phyloP scores from a whole-genome alignment of 2,113 vertebrate genomes.

The Carassius gibelio region DNA sequence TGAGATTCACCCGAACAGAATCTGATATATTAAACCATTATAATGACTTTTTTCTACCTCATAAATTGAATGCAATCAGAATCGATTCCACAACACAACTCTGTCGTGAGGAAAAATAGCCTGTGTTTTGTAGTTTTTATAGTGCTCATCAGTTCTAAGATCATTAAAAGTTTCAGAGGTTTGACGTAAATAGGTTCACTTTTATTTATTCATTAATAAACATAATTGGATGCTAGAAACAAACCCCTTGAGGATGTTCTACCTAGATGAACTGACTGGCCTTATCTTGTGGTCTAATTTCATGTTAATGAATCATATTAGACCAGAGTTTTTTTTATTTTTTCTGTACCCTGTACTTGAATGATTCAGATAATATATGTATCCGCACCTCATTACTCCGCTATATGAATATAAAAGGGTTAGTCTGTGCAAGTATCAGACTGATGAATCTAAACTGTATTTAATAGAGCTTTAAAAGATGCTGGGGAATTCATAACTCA shows the following conservation, averaged over 20 bases:
- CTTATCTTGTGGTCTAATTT: conserved; percentile 20
- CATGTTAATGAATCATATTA: conserved; percentile 31
- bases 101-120: neutral
- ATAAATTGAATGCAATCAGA: neutral
- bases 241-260: neutral
- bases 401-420: conserved; percentile 42
- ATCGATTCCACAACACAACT: neutral
- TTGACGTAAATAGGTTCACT: conserved; percentile 9
- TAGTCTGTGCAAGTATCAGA: conserved; percentile 30
- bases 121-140: neutral
- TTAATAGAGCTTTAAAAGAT: conserved; percentile 41
- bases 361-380: conserved; percentile 31
- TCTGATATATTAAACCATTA: neutral
- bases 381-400: conserved; percentile 17
- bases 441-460: conserved; percentile 35
- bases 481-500: neutral
- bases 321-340: neutral
- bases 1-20: neutral
- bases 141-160: neutral
- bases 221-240: neutral
- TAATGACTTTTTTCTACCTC: neutral
- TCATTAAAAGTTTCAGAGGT: neutral
- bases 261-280: neutral
- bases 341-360: neutral
- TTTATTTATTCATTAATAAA: conserved; percentile 8